phyloP scores from a whole-genome alignment of 2,888 invertebrate species.

The Lacanobia oleracea region DNA sequence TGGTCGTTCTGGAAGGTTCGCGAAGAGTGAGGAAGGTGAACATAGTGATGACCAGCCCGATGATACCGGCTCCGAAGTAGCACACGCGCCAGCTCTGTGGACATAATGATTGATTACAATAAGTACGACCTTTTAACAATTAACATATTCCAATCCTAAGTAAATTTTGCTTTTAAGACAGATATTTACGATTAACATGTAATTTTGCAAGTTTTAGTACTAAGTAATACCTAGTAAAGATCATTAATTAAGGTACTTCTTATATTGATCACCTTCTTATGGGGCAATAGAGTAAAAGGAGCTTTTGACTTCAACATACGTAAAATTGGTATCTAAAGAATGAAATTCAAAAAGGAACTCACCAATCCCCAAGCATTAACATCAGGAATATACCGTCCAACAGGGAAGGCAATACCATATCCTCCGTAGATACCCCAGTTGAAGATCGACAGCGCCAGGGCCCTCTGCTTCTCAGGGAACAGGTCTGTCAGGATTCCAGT shows the following conservation, averaged over 20 bases:
- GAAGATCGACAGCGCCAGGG: slow-evolving; percentile 97
- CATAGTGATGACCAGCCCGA: slow-evolving; percentile 93
- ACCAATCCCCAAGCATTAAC: slow-evolving; percentile 94
- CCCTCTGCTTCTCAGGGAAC: slow-evolving; percentile 95
- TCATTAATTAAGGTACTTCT: no score
- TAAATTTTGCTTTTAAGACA: no score
- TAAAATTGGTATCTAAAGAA: no score
- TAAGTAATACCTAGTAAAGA: no score
- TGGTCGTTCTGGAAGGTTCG: slow-evolving; percentile 94
- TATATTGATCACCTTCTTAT: no score
- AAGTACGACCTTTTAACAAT: no score
- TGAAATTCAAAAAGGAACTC: slow-evolving; percentile 68
- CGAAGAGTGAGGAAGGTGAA: slow-evolving; percentile 94
- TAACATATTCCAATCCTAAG: no score
- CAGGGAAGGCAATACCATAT: slow-evolving; percentile 97
- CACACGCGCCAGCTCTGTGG: slow-evolving; percentile 95
- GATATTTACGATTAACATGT: no score
- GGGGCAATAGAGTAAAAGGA: no score
- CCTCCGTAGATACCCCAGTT: slow-evolving; percentile 99
- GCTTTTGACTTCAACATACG: no score
- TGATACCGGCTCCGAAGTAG: slow-evolving; percentile 94
- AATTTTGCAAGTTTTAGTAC: no score
- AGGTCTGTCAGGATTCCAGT: slow-evolving; percentile 96
- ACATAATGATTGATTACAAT: background rate
- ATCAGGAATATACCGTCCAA: slow-evolving; percentile 95